Base-by-base conservation (phyloP, 2,797 vertebrate genomes). In the Melanotaenia trifasciata region DNA sequence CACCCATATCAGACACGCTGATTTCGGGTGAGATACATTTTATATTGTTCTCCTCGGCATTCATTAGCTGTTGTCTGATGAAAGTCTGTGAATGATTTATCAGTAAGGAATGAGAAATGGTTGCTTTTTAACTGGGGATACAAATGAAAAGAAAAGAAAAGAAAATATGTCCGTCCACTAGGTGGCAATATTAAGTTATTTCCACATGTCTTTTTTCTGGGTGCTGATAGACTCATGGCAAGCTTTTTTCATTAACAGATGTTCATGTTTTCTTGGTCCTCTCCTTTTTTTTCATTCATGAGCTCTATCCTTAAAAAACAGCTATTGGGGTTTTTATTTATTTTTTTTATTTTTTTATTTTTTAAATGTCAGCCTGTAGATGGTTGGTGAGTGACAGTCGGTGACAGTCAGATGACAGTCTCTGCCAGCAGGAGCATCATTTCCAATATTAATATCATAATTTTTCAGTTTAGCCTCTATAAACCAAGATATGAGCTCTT, bases 121-220 rank as follows among this genome's bases (percentile, higher is more conserved):
- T 64, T n/a, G 12, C 82, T 28, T 45, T 16, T 36, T 5, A n/a
- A 20, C 1, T 45, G 24, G 3, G 45, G 20, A 50, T 20, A 22
- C 20, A 50, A 50, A 50, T n/a, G 20, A 50, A 50, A 50, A 50
- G 45, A 50, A 22, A 50, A 50, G 45, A 50, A 50, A 33, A 38
- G 22, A 24, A 22, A 62, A 47, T 58, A 72, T 56, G 40, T 76
- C 69, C 81, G 22, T 83, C 93, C 94, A 94, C 93, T 91, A 94
- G 94, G 75, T 88, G 94, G 94, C 90, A 71, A 76, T 76, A 67
- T 84, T 47, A 83, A 78, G 69, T 74, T 53, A 26, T 66, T 70
- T 69, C 69, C 24, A 38, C 58, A 5, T 51, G 26, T 28, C n/a
- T 4, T 50, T 40, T 60, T 40, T 63, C 47, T 6, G 8, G 45